Percentiles rank a stretch among this genome's conserved stretches.
Evolutionary conservation across 2,797 vertebrate species (phyloP).

Genomic region (Hirundo rustica): DNA sequence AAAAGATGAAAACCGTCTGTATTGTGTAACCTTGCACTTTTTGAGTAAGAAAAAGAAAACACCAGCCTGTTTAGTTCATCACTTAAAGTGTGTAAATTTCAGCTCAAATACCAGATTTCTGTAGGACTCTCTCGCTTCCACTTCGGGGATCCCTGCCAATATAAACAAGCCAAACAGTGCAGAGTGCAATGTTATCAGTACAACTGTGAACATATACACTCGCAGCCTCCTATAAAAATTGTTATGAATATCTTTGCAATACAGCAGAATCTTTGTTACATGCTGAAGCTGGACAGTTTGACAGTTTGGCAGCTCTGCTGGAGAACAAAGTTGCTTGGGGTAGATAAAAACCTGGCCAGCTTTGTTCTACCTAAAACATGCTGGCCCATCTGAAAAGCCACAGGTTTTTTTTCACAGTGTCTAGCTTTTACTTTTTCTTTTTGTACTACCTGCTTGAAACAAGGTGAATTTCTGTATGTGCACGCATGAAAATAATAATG

Average conservation of each 20-base stretch:
- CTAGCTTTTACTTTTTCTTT: background rate
- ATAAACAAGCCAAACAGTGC: constrained; percentile 85
- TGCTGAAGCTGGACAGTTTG: constrained; percentile 75
- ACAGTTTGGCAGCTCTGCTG: constrained; percentile 78
- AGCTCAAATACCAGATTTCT: constrained; percentile 86
- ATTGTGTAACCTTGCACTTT: constrained; percentile 95
- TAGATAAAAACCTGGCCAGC: constrained; percentile 72
- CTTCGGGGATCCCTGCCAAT: constrained; percentile 83
- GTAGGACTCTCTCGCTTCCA: constrained; percentile 78
- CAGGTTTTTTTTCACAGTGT: background rate
- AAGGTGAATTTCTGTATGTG: background rate
- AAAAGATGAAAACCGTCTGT: constrained; percentile 86
- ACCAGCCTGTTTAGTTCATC: constrained; percentile 91
- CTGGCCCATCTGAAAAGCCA: constrained; percentile 33
- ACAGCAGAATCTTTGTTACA: constrained; percentile 82
- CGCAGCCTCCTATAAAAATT: constrained; percentile 81
- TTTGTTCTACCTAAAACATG: constrained; percentile 66
- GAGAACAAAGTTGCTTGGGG: constrained; percentile 75
- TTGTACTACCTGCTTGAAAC: constrained; percentile 41
- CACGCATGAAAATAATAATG: background rate
- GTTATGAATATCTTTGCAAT: constrained; percentile 84
- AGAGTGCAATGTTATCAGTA: constrained; percentile 84
- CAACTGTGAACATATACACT: constrained; percentile 83
- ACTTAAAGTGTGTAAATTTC: constrained; percentile 89
- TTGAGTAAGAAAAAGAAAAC: constrained; percentile 93